These are phyloP conservation scores for Hylomyscus alleni DNA, from an alignment of 2,797 vertebrate species.

Conservation along the genomic window DNA sequence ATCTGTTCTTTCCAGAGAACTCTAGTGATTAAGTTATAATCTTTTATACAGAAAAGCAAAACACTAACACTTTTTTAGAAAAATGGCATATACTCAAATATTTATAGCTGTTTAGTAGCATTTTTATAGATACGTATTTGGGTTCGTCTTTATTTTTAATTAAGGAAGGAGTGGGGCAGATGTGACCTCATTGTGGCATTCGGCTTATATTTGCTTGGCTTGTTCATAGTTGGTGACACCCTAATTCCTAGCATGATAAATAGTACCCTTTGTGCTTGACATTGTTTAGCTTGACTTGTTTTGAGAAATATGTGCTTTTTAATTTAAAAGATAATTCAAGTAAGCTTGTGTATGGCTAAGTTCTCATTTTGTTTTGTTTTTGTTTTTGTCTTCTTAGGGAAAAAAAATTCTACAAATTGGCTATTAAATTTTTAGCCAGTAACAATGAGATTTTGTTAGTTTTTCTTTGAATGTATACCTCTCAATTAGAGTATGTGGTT, in stretches of 20 bases:
- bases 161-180: constrained; percentile 85
- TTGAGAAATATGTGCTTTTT: constrained; percentile 73
- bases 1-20: constrained; percentile 39
- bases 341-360: constrained; percentile 82
- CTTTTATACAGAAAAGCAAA: constrained; percentile 77
- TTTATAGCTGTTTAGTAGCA: constrained; percentile 94
- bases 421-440: constrained; percentile 84
- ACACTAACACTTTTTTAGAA: constrained; percentile 87
- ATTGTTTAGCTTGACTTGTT: constrained; percentile 80
- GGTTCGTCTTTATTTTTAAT: constrained; percentile 71
- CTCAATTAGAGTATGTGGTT: constrained; percentile 85
- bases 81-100: constrained; percentile 99
- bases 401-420: constrained; percentile 80
- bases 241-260: constrained; percentile 91
- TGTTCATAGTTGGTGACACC: constrained; percentile 92
- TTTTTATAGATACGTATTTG: constrained; percentile 87
- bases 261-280: constrained; percentile 87
- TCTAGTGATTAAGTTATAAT: constrained; percentile 52
- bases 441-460: constrained; percentile 83
- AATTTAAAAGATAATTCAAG: constrained; percentile 76
- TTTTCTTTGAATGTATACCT: constrained; percentile 85
- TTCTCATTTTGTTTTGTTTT: constrained; percentile 81
- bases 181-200: constrained; percentile 94
- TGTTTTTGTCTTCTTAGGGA: constrained; percentile 73
- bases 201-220: constrained; percentile 97